Evolutionary conservation across 2,113 vertebrate genomes (phyloP).

Genomic region (Canis aureus): DNA sequence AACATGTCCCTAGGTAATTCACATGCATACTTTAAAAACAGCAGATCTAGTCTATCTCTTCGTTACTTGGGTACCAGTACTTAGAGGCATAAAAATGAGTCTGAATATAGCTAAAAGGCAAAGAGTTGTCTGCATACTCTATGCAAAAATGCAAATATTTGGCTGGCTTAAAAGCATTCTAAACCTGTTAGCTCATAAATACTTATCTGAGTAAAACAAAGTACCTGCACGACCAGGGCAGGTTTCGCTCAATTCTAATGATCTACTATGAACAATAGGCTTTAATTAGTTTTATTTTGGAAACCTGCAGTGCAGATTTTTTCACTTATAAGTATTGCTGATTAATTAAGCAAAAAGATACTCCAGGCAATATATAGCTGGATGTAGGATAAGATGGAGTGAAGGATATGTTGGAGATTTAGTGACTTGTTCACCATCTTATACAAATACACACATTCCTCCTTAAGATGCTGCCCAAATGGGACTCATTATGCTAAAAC

Average conservation of each 20-base stretch:
- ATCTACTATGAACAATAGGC: not conserved
- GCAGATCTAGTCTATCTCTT: not conserved
- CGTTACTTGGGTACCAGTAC: not conserved
- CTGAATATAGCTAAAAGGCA: not conserved
- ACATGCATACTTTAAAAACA: not conserved
- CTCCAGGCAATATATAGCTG: not conserved
- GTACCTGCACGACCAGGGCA: not conserved
- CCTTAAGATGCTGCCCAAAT: not conserved
- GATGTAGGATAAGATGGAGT: not conserved
- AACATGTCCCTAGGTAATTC: not conserved
- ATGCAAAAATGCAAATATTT: not conserved
- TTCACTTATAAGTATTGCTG: not conserved
- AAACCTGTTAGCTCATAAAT: not conserved
- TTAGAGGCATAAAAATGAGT: not conserved
- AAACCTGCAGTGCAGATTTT: not conserved
- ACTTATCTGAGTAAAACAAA: not conserved
- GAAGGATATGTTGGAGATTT: not conserved
- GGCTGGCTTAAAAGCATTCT: not conserved
- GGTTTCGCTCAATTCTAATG: not conserved
- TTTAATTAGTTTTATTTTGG: conserved; percentile 60
- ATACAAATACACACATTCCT: rapidly evolving
- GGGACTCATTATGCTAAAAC: not conserved
- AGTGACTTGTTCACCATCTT: not conserved
- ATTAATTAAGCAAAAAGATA: conserved; percentile 48
- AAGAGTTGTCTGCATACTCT: not conserved